Base-by-base conservation (phyloP, 23 tunicate species). In the Aplidium turbinatum region DNA sequence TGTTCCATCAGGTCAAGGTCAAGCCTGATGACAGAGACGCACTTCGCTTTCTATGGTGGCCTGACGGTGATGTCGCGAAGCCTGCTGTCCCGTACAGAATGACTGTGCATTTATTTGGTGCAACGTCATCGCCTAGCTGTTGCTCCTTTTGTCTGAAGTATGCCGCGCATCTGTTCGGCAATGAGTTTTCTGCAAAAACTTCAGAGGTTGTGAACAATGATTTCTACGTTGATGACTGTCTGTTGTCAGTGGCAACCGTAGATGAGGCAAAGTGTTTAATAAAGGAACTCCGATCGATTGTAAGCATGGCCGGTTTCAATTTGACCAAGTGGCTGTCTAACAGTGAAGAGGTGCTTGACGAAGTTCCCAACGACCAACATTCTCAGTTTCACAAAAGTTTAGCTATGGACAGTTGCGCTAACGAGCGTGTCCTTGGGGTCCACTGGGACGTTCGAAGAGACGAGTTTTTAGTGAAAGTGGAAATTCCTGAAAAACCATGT, bases 41-140 rank as follows among this genome's bases (percentile, higher is more conserved):
- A 3, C 31, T 65, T 6, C 72, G 50, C 3, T 65, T 65, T 65
- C 50, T 65, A 27, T 65, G 72, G 72, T 65, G 72, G 50, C 36
- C 72, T 5, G 72, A 65, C 22, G 72, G 22, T 28, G 50, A 65
- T 21, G 29, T 50, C 50, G 38, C 48, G 9, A 65, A 65, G 22
- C 7, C 48, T 38, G 27, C 24, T 3, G 38, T 18, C 27, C 28
- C 36, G 31, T 65, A 65, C 38, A 48, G 38, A 21, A 36, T 65
- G 72, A 36, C 72, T 25, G 72, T 65, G 67, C 50, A 65, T 30
- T 65, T 48, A 25, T 65, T 65, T 65, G 72, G 72, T 11, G 4
- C 38, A 27, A 65, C 50, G 25, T 36, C 29, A n/a, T 65, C 72
- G 4, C 72, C 72, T 21, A 36, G 50, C 3, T 48, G 36, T 25